Percentiles rank a stretch among this genome's conserved stretches.
phyloP scores from a whole-genome alignment of 2,797 vertebrate genomes.

The Cichlasoma orientale region DNA sequence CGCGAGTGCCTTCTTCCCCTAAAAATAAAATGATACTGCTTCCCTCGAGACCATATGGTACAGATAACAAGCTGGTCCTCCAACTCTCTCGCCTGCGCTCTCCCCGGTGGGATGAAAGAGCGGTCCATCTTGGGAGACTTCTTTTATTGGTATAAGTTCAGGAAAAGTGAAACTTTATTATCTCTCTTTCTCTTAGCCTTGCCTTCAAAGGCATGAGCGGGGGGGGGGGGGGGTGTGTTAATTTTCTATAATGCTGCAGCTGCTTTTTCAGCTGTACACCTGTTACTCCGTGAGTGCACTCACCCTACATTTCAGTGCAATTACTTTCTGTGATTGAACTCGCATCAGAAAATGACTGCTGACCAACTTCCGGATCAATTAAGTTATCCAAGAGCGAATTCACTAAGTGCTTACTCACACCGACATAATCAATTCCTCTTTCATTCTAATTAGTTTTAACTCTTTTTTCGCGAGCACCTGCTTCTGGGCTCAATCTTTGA shows the following conservation, averaged over 20 bases:
- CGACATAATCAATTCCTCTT: not conserved
- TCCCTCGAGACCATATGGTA: conserved; percentile 51
- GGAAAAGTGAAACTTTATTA: conserved; percentile 6
- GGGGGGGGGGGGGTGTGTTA: too few species aligned
- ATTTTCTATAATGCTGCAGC: not conserved
- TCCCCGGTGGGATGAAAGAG: conserved; percentile 11
- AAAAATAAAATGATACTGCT: conserved; percentile 60
- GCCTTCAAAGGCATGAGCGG: not conserved
- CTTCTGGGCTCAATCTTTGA: not conserved
- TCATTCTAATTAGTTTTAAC: not conserved
- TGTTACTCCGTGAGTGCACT: not conserved
- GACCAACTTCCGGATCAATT: conserved; percentile 1
- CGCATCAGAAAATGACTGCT: not conserved
- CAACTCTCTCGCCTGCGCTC: conserved; percentile 1
- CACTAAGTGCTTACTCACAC: not conserved
- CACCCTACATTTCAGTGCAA: not conserved
- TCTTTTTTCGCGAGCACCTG: not conserved
- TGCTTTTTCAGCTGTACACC: not conserved
- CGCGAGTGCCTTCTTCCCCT: conserved; percentile 26
- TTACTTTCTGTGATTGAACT: not conserved
- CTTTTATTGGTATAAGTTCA: conserved; percentile 15
- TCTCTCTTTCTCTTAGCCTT: not conserved
- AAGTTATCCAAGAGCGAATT: not conserved
- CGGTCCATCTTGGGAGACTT: conserved; percentile 7
- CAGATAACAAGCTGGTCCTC: conserved; percentile 59